phyloP scores from a whole-genome alignment of 2,888 invertebrate species.

The Saturnia pavonia region DNA sequence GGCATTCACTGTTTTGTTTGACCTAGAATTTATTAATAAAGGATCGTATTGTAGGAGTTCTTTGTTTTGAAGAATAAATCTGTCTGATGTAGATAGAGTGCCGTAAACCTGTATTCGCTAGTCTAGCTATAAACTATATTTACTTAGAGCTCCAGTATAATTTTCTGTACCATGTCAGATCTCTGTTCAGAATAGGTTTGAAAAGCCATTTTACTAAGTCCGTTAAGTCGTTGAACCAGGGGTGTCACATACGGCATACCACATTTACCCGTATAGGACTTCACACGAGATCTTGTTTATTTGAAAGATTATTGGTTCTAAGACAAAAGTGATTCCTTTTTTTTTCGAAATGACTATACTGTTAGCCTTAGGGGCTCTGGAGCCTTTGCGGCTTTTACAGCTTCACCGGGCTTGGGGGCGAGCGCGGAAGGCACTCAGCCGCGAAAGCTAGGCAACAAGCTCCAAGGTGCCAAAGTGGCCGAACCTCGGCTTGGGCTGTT shows the following conservation, averaged over 20 bases:
- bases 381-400: too few species aligned
- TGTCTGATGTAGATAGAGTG: background rate
- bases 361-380: too few species aligned
- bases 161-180: background rate
- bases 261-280: background rate
- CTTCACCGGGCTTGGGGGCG: too few species aligned
- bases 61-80: conserved; percentile 7
- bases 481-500: too few species aligned
- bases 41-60: background rate
- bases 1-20: conserved; percentile 1
- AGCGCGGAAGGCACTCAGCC: too few species aligned
- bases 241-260: background rate
- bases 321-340: background rate
- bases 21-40: conserved; percentile 10
- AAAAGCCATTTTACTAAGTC: background rate
- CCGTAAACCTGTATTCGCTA: background rate
- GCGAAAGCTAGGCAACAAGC: too few species aligned
- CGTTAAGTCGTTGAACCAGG: background rate
- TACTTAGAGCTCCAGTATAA: background rate
- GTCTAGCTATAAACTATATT: background rate
- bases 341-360: too few species aligned
- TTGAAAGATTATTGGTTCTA: background rate
- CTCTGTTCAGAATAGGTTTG: background rate
- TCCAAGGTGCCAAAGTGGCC: too few species aligned
- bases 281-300: background rate